phyloP scores from a whole-genome alignment of 2,797 vertebrate species.

The Phaenicophaeus curvirostris region DNA sequence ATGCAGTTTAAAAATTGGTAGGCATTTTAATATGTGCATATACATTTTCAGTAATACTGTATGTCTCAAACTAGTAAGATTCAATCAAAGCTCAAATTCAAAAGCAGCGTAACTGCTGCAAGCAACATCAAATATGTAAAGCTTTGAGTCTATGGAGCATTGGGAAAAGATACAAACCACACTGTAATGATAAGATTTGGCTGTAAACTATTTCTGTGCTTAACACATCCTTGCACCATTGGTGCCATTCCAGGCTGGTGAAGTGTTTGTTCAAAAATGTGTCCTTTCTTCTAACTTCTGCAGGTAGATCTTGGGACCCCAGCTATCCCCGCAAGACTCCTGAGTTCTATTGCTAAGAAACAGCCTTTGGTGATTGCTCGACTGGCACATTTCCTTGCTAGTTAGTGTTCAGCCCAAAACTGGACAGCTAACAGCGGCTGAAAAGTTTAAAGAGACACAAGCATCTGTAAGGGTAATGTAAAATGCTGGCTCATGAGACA shows the following conservation, averaged over 20 bases:
- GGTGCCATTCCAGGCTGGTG: background rate
- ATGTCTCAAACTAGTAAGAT: background rate
- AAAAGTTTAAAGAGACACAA: background rate
- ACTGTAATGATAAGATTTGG: background rate
- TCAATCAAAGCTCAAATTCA: background rate
- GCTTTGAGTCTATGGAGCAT: background rate
- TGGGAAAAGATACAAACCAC: background rate
- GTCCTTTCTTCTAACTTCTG: slow-evolving; percentile 1
- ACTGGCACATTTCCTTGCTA: slow-evolving; percentile 83
- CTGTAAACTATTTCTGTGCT: background rate
- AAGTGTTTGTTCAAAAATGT: background rate
- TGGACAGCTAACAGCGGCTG: background rate
- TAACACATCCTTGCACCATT: accelerated
- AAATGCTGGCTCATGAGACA: background rate
- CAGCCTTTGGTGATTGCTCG: slow-evolving; percentile 89
- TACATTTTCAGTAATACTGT: background rate
- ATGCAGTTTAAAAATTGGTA: background rate
- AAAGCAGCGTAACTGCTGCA: background rate
- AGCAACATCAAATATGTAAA: background rate
- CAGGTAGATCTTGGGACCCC: slow-evolving; percentile 93
- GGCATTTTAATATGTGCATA: background rate
- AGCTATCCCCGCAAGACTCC: slow-evolving; percentile 82
- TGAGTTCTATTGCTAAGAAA: slow-evolving; percentile 80
- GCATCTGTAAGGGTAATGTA: background rate
- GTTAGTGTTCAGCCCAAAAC: slow-evolving; percentile 39